phyloP scores from a whole-genome alignment of 1,140 invertebrate genomes.

The Neodiprion virginianus region DNA sequence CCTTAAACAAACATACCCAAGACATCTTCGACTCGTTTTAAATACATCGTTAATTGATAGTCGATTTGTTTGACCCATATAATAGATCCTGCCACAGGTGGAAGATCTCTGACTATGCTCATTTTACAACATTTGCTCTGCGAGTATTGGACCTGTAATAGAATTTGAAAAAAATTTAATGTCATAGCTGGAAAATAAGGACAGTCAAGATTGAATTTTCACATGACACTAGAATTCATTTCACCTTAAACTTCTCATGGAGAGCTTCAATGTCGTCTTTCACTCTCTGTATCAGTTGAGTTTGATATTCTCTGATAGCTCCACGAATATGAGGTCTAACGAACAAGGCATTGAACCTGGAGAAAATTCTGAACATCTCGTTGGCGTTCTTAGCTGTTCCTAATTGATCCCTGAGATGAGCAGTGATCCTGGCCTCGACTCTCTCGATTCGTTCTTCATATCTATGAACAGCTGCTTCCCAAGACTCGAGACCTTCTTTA shows the following conservation, averaged over 20 bases:
- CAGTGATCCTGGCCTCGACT: conserved; percentile 96
- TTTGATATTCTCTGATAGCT: conserved; percentile 98
- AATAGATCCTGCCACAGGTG: conserved; percentile 96
- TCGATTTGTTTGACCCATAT: conserved; percentile 99
- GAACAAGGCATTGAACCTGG: conserved; percentile 97
- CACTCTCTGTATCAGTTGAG: conserved; percentile 97
- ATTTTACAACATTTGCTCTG: conserved; percentile 92
- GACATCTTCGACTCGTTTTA: conserved; percentile 96
- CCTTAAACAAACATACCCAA: conserved; percentile 69
- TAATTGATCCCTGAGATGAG: conserved; percentile 94
- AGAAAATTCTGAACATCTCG: conserved; percentile 99
- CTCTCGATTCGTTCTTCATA: conserved; percentile 98
- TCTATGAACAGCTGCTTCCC: conserved; percentile 94
- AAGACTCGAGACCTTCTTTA: conserved; percentile 94
- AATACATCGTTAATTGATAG: conserved; percentile 95
- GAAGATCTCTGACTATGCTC: conserved; percentile 91
- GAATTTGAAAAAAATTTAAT: conserved; percentile 13
- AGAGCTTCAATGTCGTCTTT: conserved; percentile 98
- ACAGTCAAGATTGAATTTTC: conserved; percentile 1
- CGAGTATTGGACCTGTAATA: conserved; percentile 82
- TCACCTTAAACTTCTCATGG: conserved; percentile 97
- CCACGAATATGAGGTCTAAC: conserved; percentile 98
- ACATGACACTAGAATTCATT: background rate
- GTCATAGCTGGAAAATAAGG: background rate
- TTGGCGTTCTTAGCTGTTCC: conserved; percentile 99